Evolutionary conservation across 2,888 invertebrate species (phyloP).

Genomic region (Mechanitis messenoides): DNA sequence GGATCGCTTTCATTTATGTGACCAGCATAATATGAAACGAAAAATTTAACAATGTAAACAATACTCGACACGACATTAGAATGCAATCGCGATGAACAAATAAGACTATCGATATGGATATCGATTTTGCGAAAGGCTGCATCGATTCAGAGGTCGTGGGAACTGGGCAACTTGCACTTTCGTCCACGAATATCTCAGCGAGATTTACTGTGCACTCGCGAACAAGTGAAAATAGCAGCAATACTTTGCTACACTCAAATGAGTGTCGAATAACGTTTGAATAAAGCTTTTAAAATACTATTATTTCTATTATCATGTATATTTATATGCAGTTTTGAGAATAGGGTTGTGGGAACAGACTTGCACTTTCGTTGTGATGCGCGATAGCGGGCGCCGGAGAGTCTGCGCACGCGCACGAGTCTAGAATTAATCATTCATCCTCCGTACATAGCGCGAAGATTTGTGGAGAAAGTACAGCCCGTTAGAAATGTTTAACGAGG

Average conservation of each 20-base stretch:
- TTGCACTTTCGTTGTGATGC: conserved; percentile 71
- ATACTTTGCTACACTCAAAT: not conserved
- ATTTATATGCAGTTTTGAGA: conserved; percentile 21
- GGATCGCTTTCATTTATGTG: too few relatives aligned
- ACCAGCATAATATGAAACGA: not conserved
- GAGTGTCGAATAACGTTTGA: too few relatives aligned
- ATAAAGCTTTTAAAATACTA: too few relatives aligned
- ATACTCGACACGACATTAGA: not conserved
- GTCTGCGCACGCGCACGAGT: conserved; percentile 55
- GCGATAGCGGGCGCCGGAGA: conserved; percentile 54
- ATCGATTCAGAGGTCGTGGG: conserved; percentile 52
- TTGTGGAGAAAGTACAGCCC: conserved; percentile 37
- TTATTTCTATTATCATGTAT: not conserved
- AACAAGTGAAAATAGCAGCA: conserved; percentile 5
- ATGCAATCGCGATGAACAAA: conserved; percentile 5
- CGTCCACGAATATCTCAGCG: conserved; percentile 44
- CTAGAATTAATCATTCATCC: conserved; percentile 54
- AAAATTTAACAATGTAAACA: not conserved
- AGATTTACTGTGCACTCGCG: conserved; percentile 27
- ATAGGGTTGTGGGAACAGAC: conserved; percentile 68
- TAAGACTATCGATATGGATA: conserved; percentile 13
- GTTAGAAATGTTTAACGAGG: conserved; percentile 27
- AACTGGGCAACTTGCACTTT: conserved; percentile 73
- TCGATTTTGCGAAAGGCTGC: conserved; percentile 13
- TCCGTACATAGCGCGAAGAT: conserved; percentile 35